phyloP scores from a whole-genome alignment of 1,140 invertebrate genomes.

The Trachelipus rathkii region DNA sequence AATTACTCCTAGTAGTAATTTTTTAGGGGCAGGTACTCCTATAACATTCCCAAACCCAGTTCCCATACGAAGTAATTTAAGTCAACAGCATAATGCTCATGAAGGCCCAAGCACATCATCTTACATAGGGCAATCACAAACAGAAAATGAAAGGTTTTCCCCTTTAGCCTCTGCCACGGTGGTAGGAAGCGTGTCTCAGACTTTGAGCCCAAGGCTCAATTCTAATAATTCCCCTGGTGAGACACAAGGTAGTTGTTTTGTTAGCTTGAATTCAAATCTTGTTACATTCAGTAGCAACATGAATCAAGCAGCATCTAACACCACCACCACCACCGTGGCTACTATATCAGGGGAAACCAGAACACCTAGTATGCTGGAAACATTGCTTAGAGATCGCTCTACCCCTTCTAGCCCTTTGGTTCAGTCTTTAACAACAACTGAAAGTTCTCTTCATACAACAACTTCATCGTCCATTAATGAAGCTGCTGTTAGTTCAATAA shows the following conservation, averaged over 20 bases:
- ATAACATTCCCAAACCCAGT: not conserved
- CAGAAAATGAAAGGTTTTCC: slow-evolving; percentile 28
- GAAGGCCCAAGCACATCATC: not conserved
- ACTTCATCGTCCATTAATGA: not conserved
- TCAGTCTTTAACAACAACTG: not conserved
- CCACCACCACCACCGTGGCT: slow-evolving; percentile 45
- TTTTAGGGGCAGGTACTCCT: not conserved
- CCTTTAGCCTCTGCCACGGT: slow-evolving; percentile 46
- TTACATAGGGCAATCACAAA: not conserved
- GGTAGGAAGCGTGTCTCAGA: slow-evolving; percentile 38
- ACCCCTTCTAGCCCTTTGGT: slow-evolving; percentile 14
- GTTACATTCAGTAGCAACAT: not conserved
- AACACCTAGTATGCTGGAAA: slow-evolving; percentile 43
- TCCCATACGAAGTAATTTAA: not conserved
- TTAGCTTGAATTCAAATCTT: slow-evolving; percentile 14
- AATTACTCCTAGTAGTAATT: slow-evolving; percentile 9
- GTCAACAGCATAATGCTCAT: not conserved
- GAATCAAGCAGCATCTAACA: slow-evolving; percentile 23
- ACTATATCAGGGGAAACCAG: slow-evolving; percentile 39
- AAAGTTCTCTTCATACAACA: not conserved
- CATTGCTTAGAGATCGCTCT: slow-evolving; percentile 43
- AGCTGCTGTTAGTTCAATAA: not conserved
- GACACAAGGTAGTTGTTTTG: slow-evolving; percentile 41
- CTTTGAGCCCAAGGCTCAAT: not conserved
- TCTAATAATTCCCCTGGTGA: slow-evolving; percentile 37